Evolutionary conservation across 2,888 invertebrate genomes (phyloP).

Genomic region (Drosophila neoperkinsi): DNA sequence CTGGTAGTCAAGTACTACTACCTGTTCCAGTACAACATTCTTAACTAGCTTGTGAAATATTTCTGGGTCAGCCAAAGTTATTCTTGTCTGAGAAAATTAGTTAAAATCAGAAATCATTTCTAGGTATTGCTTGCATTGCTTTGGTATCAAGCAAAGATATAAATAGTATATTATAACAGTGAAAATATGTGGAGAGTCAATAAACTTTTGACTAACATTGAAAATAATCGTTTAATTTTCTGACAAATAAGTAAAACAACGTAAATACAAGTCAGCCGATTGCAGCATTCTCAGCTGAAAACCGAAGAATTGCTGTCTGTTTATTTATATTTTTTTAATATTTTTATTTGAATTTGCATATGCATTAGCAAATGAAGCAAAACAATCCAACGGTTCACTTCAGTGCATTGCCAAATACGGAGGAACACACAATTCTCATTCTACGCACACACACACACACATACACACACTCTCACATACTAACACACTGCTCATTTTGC

Average conservation of each 20-base stretch:
- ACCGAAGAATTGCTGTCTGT: background rate
- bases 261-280: background rate
- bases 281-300: background rate
- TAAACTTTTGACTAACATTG: too few relatives aligned
- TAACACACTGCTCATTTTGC: constrained; percentile 44
- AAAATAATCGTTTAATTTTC: background rate
- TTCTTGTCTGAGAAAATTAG: background rate
- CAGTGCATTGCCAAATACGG: background rate
- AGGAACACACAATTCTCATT: background rate
- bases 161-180: background rate
- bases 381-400: background rate
- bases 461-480: background rate
- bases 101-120: background rate
- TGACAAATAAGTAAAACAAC: background rate
- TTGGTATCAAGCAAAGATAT: background rate
- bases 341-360: background rate
- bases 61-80: background rate
- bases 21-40: background rate
- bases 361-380: background rate
- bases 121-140: background rate
- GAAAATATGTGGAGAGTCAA: background rate
- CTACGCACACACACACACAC: constrained; percentile 4
- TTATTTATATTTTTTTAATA: background rate
- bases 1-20: background rate
- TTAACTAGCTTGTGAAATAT: background rate